A percentile compares a stretch with the other conserved stretches of the same genome.
Evolutionary conservation across 2,113 vertebrate genomes (phyloP).

Genomic region (Bufo gargarizans): DNA sequence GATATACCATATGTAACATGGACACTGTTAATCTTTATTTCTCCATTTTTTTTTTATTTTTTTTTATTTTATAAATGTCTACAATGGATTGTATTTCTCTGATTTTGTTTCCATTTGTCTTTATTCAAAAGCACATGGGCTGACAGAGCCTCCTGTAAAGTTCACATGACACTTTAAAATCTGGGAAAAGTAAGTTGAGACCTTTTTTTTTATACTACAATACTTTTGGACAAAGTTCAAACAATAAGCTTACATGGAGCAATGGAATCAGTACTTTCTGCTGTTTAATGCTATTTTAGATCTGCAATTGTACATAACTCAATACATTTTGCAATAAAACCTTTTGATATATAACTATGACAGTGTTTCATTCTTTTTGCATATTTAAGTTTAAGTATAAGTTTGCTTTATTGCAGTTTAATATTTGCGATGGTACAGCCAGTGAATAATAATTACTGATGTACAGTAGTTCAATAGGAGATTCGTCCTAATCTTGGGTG

Average conservation of each 20-base stretch:
- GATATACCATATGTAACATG: slow-evolving; percentile 39
- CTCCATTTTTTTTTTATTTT: slow-evolving; percentile 9
- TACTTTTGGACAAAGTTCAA: slow-evolving; percentile 21
- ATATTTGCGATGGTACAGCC: neutral
- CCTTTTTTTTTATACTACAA: slow-evolving; percentile 27
- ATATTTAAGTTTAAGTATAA: too few species aligned
- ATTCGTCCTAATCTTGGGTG: too few species aligned
- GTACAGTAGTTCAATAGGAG: too few species aligned
- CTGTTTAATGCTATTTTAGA: slow-evolving; percentile 43
- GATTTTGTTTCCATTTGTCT: slow-evolving; percentile 29
- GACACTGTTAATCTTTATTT: slow-evolving; percentile 22
- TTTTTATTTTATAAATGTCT: slow-evolving; percentile 43
- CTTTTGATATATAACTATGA: slow-evolving; percentile 39
- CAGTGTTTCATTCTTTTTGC: neutral
- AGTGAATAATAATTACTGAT: too few species aligned
- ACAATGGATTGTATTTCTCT: slow-evolving; percentile 11
- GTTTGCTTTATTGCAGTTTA: neutral
- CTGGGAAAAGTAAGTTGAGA: slow-evolving; percentile 46
- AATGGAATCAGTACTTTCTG: slow-evolving; percentile 34
- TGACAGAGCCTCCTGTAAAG: slow-evolving; percentile 37
- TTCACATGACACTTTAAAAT: slow-evolving; percentile 58
- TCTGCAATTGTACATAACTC: slow-evolving; percentile 30
- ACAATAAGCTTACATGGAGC: slow-evolving; percentile 21
- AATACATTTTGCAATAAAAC: slow-evolving; percentile 46
- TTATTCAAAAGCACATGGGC: slow-evolving; percentile 40